Evolutionary conservation across 2,888 invertebrate species (phyloP).

Genomic region (Rhimphoctona megacephalus): DNA sequence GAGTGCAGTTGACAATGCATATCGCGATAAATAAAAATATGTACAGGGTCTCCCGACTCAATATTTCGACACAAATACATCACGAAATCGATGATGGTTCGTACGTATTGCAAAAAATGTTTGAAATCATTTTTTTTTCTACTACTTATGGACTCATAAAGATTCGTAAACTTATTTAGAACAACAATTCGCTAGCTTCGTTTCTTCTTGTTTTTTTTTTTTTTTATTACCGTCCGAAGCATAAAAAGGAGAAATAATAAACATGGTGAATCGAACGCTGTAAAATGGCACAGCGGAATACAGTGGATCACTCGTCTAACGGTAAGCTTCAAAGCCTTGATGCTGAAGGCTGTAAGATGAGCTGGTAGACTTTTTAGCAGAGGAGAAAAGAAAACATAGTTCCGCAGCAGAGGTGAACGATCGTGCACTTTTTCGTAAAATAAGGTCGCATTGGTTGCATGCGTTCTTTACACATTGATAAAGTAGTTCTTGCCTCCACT

Average conservation of each 20-base stretch:
- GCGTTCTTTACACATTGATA: background rate
- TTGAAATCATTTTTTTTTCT: background rate
- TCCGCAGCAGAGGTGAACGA: slow-evolving; percentile 4
- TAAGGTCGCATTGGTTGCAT: background rate
- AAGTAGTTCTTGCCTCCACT: background rate
- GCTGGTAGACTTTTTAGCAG: background rate
- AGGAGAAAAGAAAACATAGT: background rate
- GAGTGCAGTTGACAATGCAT: slow-evolving; percentile 26
- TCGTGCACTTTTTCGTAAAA: slow-evolving; percentile 1
- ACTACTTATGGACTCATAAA: background rate
- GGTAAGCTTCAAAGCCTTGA: slow-evolving; percentile 15
- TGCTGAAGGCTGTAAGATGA: background rate
- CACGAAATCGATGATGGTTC: background rate
- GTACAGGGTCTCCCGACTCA: background rate
- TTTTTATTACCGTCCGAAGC: background rate
- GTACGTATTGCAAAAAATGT: background rate
- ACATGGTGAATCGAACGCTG: background rate
- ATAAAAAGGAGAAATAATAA: background rate
- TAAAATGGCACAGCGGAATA: slow-evolving; percentile 7
- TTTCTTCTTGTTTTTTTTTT: background rate
- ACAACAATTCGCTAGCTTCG: background rate
- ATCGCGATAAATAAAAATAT: background rate
- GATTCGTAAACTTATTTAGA: background rate
- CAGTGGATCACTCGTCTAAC: slow-evolving; percentile 37
- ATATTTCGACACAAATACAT: background rate